phyloP scores from a whole-genome alignment of 2,888 invertebrate genomes.

The Agrilus cyanescens region DNA sequence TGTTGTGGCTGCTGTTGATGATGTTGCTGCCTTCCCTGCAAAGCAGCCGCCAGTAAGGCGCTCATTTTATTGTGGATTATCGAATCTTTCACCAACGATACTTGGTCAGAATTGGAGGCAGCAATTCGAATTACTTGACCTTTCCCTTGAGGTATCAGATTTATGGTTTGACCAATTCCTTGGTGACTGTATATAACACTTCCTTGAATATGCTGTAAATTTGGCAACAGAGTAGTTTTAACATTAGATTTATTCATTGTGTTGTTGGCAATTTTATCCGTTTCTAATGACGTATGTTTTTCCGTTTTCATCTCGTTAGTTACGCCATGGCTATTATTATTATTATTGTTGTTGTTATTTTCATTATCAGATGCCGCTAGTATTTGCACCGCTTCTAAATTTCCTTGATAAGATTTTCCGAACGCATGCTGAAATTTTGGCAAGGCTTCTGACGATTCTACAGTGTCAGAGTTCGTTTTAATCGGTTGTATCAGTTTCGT shows the following conservation, averaged over 20 bases:
- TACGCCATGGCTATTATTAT: conserved; percentile 15
- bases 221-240: conserved; percentile 38
- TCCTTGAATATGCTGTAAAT: conserved; percentile 51
- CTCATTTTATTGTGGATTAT: conserved; percentile 38
- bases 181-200: conserved; percentile 63
- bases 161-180: conserved; percentile 50
- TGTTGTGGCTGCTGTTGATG: too few relatives aligned
- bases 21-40: conserved; percentile 31
- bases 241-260: conserved; percentile 35
- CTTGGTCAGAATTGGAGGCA: conserved; percentile 32
- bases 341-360: conserved; percentile 26
- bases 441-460: conserved; percentile 35
- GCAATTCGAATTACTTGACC: conserved; percentile 35
- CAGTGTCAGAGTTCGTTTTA: conserved; percentile 25
- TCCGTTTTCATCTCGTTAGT: conserved; percentile 3
- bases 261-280: conserved; percentile 12
- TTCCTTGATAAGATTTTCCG: conserved; percentile 51
- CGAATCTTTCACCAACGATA: conserved; percentile 35
- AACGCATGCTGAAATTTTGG: conserved; percentile 73
- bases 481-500: conserved; percentile 41
- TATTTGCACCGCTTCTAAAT: conserved; percentile 10
- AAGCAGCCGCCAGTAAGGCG: conserved; percentile 36
- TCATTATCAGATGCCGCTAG: conserved; percentile 8
- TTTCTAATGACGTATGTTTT: conserved; percentile 3
- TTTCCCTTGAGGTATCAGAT: conserved; percentile 39